Evolutionary conservation across 2,797 vertebrate species (phyloP).

Genomic region (Melanotaenia trifasciata): DNA sequence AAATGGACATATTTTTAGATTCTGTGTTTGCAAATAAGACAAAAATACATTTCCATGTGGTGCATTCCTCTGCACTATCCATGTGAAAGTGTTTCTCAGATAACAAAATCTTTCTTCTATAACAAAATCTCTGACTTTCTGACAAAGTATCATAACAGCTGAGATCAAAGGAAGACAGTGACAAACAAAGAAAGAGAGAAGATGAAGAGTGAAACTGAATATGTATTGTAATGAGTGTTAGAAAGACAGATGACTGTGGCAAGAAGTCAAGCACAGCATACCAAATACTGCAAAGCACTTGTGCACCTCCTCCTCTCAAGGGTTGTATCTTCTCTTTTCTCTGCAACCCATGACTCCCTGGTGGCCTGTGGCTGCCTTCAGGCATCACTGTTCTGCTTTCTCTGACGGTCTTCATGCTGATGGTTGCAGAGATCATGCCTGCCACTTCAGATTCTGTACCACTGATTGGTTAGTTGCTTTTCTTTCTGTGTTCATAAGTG

Average conservation of each 20-base stretch:
- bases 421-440: constrained; percentile 88
- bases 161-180: constrained; percentile 8
- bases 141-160: constrained; percentile 8
- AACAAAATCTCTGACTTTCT: not conserved
- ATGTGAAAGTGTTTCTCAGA: not conserved
- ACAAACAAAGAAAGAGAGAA: constrained; percentile 26
- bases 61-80: not conserved
- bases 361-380: constrained; percentile 59
- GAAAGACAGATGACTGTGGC: constrained; percentile 36
- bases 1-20: not conserved
- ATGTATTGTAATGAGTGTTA: constrained; percentile 34
- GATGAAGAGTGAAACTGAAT: constrained; percentile 34
- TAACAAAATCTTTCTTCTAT: constrained; percentile 2
- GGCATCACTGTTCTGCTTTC: constrained; percentile 87
- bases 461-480: constrained; percentile 78
- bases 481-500: not conserved
- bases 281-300: constrained; percentile 31
- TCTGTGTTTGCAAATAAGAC: constrained; percentile 2
- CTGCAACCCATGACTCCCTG: constrained; percentile 31
- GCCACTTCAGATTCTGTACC: constrained; percentile 86
- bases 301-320: constrained; percentile 19
- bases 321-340: constrained; percentile 19
- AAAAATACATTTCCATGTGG: constrained; percentile 20
- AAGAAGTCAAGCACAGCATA: constrained; percentile 45
- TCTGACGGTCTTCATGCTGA: constrained; percentile 86